These are phyloP conservation scores for Scalopus aquaticus DNA, from an alignment of 2,113 vertebrate species.

Conservation along the genomic window DNA sequence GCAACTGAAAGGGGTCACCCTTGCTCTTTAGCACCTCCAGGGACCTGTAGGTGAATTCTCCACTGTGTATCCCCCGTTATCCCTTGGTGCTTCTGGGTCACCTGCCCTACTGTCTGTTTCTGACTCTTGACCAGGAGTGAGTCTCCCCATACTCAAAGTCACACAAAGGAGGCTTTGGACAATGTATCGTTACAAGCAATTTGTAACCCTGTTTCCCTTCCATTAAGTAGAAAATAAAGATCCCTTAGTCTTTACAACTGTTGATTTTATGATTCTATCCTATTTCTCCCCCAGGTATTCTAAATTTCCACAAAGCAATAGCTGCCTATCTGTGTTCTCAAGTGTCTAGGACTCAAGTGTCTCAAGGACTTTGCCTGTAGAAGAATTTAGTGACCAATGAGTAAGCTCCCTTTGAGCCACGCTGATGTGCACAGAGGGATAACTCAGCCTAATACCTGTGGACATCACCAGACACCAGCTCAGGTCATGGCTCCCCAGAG, in stretches of 20 bases:
- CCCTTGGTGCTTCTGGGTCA: neutral
- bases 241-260: neutral
- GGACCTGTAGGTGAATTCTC: neutral
- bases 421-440: too few species aligned
- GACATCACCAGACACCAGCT: too few species aligned
- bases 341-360: neutral
- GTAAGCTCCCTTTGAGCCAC: neutral
- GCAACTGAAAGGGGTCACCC: neutral
- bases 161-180: neutral
- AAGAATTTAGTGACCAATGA: neutral
- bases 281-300: neutral
- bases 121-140: too few species aligned
- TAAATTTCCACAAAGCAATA: neutral
- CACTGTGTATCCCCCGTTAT: neutral
- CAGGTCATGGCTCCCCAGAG: too few species aligned
- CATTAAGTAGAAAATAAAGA: neutral
- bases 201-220: neutral
- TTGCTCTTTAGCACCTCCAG: neutral
- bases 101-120: neutral
- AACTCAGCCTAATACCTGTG: too few species aligned
- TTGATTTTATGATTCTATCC: conserved; percentile 14
- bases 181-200: neutral
- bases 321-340: neutral
- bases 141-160: neutral
- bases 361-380: neutral